A percentile compares a stretch with the other conserved stretches of the same genome.
Conservation (phyloP, 2,113 vertebrate species). For the Pelecanus crispus region DNA sequence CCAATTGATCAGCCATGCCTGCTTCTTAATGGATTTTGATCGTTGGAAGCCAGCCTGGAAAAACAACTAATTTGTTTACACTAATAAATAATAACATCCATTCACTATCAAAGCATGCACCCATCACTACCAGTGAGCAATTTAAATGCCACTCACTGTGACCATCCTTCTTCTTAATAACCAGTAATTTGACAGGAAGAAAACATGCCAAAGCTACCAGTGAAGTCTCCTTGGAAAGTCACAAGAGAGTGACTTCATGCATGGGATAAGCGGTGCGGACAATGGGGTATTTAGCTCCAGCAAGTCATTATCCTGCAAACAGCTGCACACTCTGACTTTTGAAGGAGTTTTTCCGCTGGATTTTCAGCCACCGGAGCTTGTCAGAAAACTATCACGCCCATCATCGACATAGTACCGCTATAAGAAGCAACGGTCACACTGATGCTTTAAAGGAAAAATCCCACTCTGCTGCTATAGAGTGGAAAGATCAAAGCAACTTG, state of each 20-base stretch:
- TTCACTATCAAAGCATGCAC: not conserved
- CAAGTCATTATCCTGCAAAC: not conserved
- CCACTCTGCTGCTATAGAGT: accelerated
- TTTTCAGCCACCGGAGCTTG: not conserved
- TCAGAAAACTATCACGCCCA: not conserved
- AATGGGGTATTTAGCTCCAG: slow-evolving; percentile 11
- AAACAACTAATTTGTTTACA: slow-evolving; percentile 37
- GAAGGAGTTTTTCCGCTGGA: not conserved
- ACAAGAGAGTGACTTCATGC: not conserved
- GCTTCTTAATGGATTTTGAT: slow-evolving; percentile 28
- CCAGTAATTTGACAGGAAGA: not conserved
- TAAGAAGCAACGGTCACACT: accelerated
- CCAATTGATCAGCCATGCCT: not conserved
- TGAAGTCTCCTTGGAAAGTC: slow-evolving; percentile 12
- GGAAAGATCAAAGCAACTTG: not conserved
- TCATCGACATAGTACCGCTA: not conserved
- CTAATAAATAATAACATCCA: slow-evolving; percentile 37
- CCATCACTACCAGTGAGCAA: not conserved
- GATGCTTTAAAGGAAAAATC: not conserved
- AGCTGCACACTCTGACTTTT: not conserved
- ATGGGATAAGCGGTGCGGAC: not conserved
- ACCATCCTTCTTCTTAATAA: slow-evolving; percentile 15
- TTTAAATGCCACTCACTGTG: not conserved
- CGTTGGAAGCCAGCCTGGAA: slow-evolving; percentile 38
- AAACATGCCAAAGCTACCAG: slow-evolving; percentile 7